Evolutionary conservation across 2,888 invertebrate species (phyloP), one percentile per base, ranked within the genome.

Genomic region (Micoletzkya japonica): DNA sequence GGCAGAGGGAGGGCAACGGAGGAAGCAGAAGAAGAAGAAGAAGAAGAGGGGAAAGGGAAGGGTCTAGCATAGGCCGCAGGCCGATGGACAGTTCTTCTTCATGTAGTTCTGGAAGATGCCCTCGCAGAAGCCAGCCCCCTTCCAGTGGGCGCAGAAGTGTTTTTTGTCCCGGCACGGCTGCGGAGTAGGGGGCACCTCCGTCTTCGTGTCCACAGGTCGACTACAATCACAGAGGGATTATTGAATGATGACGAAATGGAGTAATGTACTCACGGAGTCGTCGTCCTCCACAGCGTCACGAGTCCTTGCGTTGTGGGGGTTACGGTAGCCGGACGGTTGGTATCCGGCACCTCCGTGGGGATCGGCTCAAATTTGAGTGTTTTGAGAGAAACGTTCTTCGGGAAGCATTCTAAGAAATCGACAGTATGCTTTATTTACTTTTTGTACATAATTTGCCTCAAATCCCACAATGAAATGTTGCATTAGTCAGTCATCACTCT

Each of bases 131-230:
- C 84, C 84, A 36, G 83, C 80, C 56, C 74, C 75, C 61, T 81
- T 84, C 84, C 84, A 84, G 59, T 81, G 80, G 1, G 71, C 67
- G 70, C 84, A 84, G 72, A 82, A 82, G 70, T 81, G 82, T 63
- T 84, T 84, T 57, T 74, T 74, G 69, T 84, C 84, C 20, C 74
- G 69, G 71, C 84, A 84, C 7, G 72, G 72, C 36, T 66, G 64
- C 14, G 77, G 58, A 2, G 70, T 17, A 10, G 60, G 32, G 14
- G 70, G 17, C 1, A 17, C 66, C 2, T 64, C 7, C 4, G 58
- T 2, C 0, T 24, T 50, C n/a, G 6, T 52, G 34, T 64, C 63
- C 34, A 64, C 52, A 2, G 14, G 6, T 7, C 52, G 49, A 32
- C 63, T 64, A 52, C 32, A 64, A 34, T 7, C n/a, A n/a, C n/a